phyloP scores from a whole-genome alignment of 2,797 vertebrate species.

The Varecia variegata region DNA sequence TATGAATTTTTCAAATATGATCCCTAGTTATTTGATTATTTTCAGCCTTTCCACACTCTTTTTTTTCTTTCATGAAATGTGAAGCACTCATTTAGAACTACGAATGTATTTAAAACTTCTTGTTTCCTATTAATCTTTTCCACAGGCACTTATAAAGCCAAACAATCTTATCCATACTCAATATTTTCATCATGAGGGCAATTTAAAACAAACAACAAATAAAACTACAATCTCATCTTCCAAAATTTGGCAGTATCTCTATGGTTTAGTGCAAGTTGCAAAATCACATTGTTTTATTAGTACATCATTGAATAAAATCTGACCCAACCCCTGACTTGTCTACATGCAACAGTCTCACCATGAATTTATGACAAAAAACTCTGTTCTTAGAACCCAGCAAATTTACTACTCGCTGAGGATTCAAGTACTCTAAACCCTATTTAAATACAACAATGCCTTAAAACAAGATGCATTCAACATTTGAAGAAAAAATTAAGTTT shows the following conservation, averaged over 20 bases:
- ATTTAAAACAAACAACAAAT: constrained; percentile 33
- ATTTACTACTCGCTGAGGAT: not conserved
- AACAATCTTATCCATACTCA: constrained; percentile 8
- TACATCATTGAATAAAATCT: constrained; percentile 40
- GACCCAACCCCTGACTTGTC: not conserved
- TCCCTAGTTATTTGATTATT: not conserved
- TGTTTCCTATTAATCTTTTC: not conserved
- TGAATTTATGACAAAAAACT: not conserved
- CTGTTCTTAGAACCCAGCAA: not conserved
- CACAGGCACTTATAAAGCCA: not conserved
- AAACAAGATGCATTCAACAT: constrained; percentile 1
- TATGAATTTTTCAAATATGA: constrained; percentile 1
- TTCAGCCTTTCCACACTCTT: not conserved
- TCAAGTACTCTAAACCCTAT: not conserved
- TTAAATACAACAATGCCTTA: constrained; percentile 11
- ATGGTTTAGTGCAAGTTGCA: not conserved
- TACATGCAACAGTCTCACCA: not conserved
- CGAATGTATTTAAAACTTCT: not conserved
- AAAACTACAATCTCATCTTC: not conserved
- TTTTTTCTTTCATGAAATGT: constrained; percentile 18
- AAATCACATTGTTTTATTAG: constrained; percentile 43
- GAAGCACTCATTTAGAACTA: not conserved
- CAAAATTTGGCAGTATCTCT: not conserved
- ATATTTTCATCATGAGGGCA: not conserved
- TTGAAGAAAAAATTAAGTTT: constrained; percentile 31